Percentiles rank a stretch among this genome's conserved stretches.
phyloP scores from a whole-genome alignment of 2,797 vertebrate species.

The Euphonia xanthogaster region DNA sequence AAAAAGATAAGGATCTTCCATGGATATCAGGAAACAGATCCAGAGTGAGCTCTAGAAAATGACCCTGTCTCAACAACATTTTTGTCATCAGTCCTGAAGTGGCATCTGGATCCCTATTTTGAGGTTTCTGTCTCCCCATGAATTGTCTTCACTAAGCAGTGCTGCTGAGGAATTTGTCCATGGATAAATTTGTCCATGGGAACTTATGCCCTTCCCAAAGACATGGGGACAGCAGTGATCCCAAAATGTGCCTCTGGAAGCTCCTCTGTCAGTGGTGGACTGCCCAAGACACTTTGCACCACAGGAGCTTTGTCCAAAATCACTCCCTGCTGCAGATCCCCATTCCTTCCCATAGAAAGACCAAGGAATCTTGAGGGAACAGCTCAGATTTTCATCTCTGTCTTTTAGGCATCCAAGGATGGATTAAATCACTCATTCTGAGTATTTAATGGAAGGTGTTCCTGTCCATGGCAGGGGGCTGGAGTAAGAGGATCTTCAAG shows the following conservation, averaged over 20 bases:
- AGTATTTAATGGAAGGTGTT: not conserved
- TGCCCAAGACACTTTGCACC: fast-evolving
- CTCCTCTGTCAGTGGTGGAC: not conserved
- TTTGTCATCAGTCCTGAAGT: not conserved
- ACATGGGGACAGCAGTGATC: not conserved
- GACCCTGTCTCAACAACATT: not conserved
- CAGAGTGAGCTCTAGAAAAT: not conserved
- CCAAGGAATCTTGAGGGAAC: not conserved
- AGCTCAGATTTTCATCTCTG: not conserved
- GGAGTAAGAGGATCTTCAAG: no score
- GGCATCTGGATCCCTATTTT: not conserved
- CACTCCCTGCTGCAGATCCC: not conserved
- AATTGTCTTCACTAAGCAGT: not conserved
- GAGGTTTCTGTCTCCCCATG: not conserved
- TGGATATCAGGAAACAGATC: not conserved
- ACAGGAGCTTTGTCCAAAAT: not conserved
- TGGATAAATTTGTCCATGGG: not conserved
- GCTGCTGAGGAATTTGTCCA: not conserved
- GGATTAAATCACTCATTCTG: not conserved
- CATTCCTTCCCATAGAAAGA: not conserved
- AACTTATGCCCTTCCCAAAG: not conserved
- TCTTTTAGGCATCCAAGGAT: not conserved
- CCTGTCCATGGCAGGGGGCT: not conserved
- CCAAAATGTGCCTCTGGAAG: not conserved
- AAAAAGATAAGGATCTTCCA: not conserved